Conservation (phyloP, 2,113 vertebrate species). For the Rafetus swinhoei region DNA sequence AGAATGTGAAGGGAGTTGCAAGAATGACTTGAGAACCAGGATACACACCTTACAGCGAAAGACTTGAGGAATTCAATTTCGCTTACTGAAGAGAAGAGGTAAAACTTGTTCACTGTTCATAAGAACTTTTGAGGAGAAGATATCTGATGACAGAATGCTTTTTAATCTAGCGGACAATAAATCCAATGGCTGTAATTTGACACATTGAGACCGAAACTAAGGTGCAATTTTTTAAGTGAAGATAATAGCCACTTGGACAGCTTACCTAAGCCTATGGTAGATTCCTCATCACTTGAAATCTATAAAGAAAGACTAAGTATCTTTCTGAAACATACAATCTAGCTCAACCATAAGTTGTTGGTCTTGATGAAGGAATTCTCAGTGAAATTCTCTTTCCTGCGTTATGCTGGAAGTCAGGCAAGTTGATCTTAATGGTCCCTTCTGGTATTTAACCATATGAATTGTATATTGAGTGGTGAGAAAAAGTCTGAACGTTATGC, state of each 20-base stretch:
- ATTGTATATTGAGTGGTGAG: neutral
- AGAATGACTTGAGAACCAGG: neutral
- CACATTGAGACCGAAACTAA: neutral
- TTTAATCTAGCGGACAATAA: neutral
- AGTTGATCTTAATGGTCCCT: neutral
- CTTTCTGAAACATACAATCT: neutral
- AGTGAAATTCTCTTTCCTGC: neutral
- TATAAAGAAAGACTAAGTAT: neutral
- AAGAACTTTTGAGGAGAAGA: neutral
- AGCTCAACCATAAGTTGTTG: neutral
- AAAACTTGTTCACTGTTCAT: neutral
- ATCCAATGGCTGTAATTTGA: neutral
- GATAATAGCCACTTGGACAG: neutral
- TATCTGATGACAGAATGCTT: neutral
- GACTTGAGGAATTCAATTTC: neutral
- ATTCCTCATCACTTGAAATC: neutral
- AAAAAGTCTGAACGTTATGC: neutral
- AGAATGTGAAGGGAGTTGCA: neutral
- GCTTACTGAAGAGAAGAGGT: neutral
- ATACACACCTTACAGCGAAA: neutral
- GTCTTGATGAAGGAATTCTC: neutral
- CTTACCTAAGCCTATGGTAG: neutral
- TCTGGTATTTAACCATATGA: neutral
- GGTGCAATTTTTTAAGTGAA: neutral
- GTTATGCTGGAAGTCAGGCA: neutral